Base-by-base conservation (phyloP, 2,113 vertebrate genomes). In the Crypturellus undulatus region DNA sequence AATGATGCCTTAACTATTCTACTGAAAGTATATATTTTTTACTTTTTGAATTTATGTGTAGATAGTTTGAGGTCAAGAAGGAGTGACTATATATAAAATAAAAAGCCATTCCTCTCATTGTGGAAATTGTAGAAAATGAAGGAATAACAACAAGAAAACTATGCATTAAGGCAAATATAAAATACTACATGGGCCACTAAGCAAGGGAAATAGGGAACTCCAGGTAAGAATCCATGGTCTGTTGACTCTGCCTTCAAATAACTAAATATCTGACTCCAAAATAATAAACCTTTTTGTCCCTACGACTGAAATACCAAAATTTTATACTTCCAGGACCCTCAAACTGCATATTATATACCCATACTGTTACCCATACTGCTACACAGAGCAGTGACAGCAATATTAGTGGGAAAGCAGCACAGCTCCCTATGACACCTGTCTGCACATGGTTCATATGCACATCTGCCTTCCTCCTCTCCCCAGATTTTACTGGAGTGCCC, bases 251-350 rank as follows among this genome's bases (percentile, higher is more conserved):
- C 3, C 30, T 76, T 56, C 14, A 49, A 52, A 49, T 47, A 26
- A 30, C 51, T 60, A 21, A 17, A 4, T 11, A 4, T 3, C 9
- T 67, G 14, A 21, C 3, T 64, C 58, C 38, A 15, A 10, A 77
- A 42, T 51, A 2, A 12, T 16, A 58, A 65, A 14, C 4, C 3
- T 47, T 80, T 87, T 22, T 62, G 13, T 65, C 60, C 4, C 13
- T 77, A 36, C 15, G 30, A n/a, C 7, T 9, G 6, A 90, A 81
- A 71, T 22, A 54, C 14, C 2, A 45, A 54, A n/a, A 79, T 40
- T 9, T 63, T 3, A 0, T 26, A 7, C 60, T 89, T 80, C 20
- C 71, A 2, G 36, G 21, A 51, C 10, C 0, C 0, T 47, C 13
- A 56, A 77, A 80, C 1, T 0, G 1, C 3, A 7, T 76, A n/a